A percentile compares a stretch with the other conserved stretches of the same genome.
These are phyloP conservation scores for Styela plicata DNA, from an alignment of 23 tunicate species.

Conservation along the genomic window DNA sequence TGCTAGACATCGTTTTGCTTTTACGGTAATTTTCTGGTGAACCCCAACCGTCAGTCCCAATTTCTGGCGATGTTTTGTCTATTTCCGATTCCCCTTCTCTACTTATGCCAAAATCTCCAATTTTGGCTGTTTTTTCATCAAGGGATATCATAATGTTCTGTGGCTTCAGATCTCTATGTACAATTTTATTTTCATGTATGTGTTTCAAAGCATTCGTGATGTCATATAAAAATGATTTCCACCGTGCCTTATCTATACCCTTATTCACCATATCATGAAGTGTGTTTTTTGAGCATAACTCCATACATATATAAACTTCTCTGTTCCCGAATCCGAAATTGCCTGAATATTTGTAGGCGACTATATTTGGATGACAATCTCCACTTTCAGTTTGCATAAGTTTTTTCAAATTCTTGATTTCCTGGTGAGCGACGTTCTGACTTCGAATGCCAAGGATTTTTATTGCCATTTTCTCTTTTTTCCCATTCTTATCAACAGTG, in stretches of 20 bases:
- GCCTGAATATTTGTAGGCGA: too few species aligned
- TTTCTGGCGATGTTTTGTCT: neutral
- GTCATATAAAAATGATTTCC: too few species aligned
- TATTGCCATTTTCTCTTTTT: too few species aligned
- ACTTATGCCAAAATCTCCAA: neutral
- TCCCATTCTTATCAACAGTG: too few species aligned
- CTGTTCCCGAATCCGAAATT: too few species aligned
- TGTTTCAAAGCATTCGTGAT: neutral
- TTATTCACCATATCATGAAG: neutral
- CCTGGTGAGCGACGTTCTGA: too few species aligned
- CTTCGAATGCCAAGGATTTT: too few species aligned
- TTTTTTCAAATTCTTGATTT: too few species aligned
- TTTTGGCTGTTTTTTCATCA: neutral
- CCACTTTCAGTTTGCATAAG: too few species aligned
- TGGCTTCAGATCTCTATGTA: neutral
- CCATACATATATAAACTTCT: neutral
- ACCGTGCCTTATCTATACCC: neutral
- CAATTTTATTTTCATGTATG: neutral
- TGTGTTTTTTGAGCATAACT: neutral
- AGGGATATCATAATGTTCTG: neutral
- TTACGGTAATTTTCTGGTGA: neutral
- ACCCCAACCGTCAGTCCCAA: neutral
- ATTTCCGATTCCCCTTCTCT: neutral
- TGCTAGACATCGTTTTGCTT: neutral
- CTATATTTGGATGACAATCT: too few species aligned